Evolutionary conservation across 2,888 invertebrate species (phyloP), one percentile per base, ranked within the genome.

Genomic region (Parnassius mnemosyne): DNA sequence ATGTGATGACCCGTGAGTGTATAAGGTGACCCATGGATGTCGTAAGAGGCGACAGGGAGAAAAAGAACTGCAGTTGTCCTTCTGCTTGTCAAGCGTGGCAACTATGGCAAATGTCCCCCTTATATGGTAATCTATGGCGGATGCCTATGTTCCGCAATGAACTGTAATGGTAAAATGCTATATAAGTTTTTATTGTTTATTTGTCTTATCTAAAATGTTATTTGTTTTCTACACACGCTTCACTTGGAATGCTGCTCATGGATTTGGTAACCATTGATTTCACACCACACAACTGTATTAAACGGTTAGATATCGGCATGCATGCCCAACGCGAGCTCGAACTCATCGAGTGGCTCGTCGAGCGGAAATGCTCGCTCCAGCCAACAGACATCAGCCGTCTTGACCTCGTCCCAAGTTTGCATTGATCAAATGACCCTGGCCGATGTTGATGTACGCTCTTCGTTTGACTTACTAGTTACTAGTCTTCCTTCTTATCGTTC

Each of bases 341-440:
- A 81, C 81, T 69, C 74, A 56, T 68, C 73, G 64, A 64, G 76
- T 57, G 66, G 71, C 63, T 63, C 65, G 57, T 72, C 72, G 66
- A 76, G 85, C 83, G 69, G 89, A 25, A 41, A 42, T 56, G 51
- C 87, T 59, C 85, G 87, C 70, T 87, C 89, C 67, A 60, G 70
- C 63, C 70, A 72, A 75, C 91, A 89, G 68, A 86, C 91, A n/a
- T 25, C 93, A 53, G 93, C 93, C 55, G 93, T 93, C 72, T 91
- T 93, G 57, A 87, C 93, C 69, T 76, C 93, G 79, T 93, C 94
- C 80, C 95, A 95, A 93, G 95, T 95, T 91, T 95, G 95, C 95
- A 94, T 95, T 87, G 95, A 95, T 84, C 94, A 94, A 92, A 94
- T 95, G 94, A 93, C 94, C 79, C 94, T 93, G 74, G 91, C 92